Conservation (phyloP, 2,888 invertebrate genomes). For the Trachelus troglodyta region DNA sequence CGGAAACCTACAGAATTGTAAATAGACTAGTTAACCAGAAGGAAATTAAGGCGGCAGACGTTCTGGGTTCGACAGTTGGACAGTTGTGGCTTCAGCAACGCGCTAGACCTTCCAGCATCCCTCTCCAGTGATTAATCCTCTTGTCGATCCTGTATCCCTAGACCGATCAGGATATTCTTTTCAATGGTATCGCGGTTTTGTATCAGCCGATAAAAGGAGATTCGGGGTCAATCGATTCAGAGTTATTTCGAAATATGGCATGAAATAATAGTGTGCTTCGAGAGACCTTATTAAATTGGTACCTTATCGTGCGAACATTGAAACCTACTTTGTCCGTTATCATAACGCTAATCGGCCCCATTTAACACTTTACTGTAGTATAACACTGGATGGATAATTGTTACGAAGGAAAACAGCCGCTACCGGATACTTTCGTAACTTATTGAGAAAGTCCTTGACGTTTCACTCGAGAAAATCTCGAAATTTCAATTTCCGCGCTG, state of each 20-base stretch:
- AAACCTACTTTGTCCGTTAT: constrained; percentile 38
- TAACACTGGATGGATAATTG: background rate
- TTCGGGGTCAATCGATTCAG: background rate
- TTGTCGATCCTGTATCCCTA: background rate
- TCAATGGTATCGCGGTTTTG: background rate
- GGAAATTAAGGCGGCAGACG: constrained; percentile 22
- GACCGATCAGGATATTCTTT: background rate
- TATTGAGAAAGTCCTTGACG: constrained; percentile 1
- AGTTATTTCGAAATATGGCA: background rate
- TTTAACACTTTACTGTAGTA: background rate
- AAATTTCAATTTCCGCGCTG: constrained; percentile 58
- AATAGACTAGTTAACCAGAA: background rate
- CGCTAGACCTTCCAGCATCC: constrained; percentile 26
- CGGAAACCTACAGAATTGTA: background rate
- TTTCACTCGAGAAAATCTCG: background rate
- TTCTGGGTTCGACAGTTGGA: constrained; percentile 48
- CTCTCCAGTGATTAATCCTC: background rate
- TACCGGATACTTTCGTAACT: background rate
- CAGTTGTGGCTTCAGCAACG: constrained; percentile 34
- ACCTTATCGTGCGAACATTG: constrained; percentile 28
- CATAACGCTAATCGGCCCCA: constrained; percentile 38
- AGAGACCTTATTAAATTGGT: background rate
- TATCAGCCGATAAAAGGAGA: too few relatives aligned
- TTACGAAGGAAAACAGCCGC: background rate
- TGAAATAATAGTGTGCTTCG: background rate